These are phyloP conservation scores for Andrena camellia DNA, from an alignment of 2,888 invertebrate species.

Conservation along the genomic window DNA sequence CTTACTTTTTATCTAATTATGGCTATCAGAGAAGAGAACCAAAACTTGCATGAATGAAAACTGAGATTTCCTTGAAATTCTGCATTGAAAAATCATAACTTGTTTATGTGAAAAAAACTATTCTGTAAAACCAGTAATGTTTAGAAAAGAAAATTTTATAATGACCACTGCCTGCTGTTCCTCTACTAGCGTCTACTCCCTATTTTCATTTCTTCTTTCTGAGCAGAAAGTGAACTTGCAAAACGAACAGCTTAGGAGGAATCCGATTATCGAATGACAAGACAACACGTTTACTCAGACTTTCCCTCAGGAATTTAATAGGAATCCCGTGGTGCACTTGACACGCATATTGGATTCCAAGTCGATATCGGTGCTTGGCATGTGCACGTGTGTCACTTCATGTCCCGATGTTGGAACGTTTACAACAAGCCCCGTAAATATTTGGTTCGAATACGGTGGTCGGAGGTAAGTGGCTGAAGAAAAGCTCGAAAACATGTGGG, in stretches of 20 bases:
- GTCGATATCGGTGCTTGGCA: conserved; percentile 11
- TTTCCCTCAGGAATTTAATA: not conserved
- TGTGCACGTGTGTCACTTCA: conserved; percentile 7
- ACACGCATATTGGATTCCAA: conserved; percentile 23
- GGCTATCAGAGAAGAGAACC: too few relatives aligned
- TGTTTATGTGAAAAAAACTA: too few relatives aligned
- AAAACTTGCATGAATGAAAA: too few relatives aligned
- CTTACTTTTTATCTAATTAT: too few relatives aligned
- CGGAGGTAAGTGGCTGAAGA: conserved; percentile 18
- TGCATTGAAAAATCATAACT: too few relatives aligned
- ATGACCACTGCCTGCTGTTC: too few relatives aligned
- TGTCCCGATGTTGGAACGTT: conserved; percentile 3
- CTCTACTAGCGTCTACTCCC: too few relatives aligned
- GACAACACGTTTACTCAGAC: not conserved
- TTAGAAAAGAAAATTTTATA: too few relatives aligned
- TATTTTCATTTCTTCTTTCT: not conserved
- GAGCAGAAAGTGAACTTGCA: not conserved
- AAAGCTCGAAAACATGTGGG: not conserved
- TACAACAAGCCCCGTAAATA: conserved; percentile 15
- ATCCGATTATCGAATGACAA: not conserved
- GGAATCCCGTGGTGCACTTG: conserved; percentile 7
- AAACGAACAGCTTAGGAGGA: not conserved
- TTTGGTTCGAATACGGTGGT: conserved; percentile 18
- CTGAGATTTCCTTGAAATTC: too few relatives aligned
- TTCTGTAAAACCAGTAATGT: too few relatives aligned